Evolutionary conservation across 1,140 invertebrate species (phyloP).

Genomic region (Meloidogyne exigua): DNA sequence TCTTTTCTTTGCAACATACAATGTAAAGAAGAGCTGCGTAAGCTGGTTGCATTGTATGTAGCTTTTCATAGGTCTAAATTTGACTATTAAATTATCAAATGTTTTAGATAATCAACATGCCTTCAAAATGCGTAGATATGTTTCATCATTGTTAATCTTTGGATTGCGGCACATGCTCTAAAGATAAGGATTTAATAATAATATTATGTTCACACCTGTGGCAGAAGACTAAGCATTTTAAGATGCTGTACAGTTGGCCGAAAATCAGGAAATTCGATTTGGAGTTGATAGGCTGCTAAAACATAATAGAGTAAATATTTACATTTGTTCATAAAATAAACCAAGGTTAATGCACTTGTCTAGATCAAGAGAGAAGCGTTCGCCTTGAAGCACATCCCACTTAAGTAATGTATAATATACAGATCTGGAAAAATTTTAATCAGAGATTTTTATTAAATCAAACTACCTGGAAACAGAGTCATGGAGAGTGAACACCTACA

Average conservation of each 20-base stretch:
- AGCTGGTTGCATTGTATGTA: constrained; percentile 47
- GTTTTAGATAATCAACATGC: neutral
- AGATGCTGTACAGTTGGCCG: constrained; percentile 50
- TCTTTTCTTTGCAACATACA: neutral
- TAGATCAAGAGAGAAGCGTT: constrained; percentile 33
- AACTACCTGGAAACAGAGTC: constrained; percentile 34
- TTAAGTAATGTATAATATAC: constrained; percentile 54
- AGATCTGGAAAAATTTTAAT: constrained; percentile 27
- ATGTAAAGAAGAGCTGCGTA: constrained; percentile 50
- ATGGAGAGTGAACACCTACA: constrained; percentile 40
- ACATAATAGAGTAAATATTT: constrained; percentile 11
- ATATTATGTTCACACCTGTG: constrained; percentile 30
- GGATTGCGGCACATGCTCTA: constrained; percentile 45
- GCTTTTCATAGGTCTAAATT: constrained; percentile 40
- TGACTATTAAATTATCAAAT: constrained; percentile 19
- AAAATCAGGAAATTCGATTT: constrained; percentile 54
- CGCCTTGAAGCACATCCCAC: constrained; percentile 46
- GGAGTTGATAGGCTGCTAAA: constrained; percentile 49
- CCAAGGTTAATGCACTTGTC: constrained; percentile 39
- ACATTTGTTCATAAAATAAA: constrained; percentile 32
- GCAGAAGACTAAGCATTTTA: constrained; percentile 41
- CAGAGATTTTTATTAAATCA: neutral
- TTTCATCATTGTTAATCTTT: constrained; percentile 40
- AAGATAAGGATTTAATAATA: neutral
- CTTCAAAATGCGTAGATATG: constrained; percentile 12